phyloP scores from a whole-genome alignment of 2,113 vertebrate species.

The Pedetes capensis region DNA sequence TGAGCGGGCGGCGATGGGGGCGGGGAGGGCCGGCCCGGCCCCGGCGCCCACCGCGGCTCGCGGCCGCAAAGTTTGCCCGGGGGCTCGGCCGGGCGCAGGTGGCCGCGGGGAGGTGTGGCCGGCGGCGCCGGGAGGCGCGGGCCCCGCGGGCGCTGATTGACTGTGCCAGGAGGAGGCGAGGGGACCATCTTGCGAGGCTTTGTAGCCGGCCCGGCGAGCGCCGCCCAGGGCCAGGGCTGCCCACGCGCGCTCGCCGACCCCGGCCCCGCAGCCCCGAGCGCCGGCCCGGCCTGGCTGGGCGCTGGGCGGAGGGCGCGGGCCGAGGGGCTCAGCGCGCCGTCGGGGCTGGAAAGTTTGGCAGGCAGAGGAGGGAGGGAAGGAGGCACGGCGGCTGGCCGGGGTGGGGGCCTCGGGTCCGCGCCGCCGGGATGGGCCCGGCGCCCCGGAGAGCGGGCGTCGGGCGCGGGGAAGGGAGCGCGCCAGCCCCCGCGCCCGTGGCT shows the following conservation, averaged over 20 bases:
- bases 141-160: slow-evolving; percentile 76
- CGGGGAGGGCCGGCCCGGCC: slow-evolving; percentile 63
- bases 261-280: slow-evolving; percentile 22
- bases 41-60: slow-evolving; percentile 60
- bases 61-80: slow-evolving; percentile 80
- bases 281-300: slow-evolving; percentile 33
- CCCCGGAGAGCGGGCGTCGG: neutral
- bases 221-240: slow-evolving; percentile 75
- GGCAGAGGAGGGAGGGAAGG: slow-evolving; percentile 19
- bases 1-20: slow-evolving; percentile 70
- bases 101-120: slow-evolving; percentile 74
- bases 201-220: slow-evolving; percentile 77
- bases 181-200: slow-evolving; percentile 79
- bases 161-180: slow-evolving; percentile 78
- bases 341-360: slow-evolving; percentile 74
- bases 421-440: slow-evolving; percentile 33
- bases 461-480: slow-evolving; percentile 41
- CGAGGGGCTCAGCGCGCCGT: neutral
- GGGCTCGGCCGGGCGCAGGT: slow-evolving; percentile 70
- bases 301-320: slow-evolving; percentile 1
- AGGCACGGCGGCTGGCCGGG: neutral
- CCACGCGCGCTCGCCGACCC: slow-evolving; percentile 58
- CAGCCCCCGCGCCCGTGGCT: slow-evolving; percentile 33
- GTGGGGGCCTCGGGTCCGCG: slow-evolving; percentile 36
- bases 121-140: slow-evolving; percentile 58